phyloP scores from a whole-genome alignment of 2,113 vertebrate species.

The Pelmatolapia mariae region DNA sequence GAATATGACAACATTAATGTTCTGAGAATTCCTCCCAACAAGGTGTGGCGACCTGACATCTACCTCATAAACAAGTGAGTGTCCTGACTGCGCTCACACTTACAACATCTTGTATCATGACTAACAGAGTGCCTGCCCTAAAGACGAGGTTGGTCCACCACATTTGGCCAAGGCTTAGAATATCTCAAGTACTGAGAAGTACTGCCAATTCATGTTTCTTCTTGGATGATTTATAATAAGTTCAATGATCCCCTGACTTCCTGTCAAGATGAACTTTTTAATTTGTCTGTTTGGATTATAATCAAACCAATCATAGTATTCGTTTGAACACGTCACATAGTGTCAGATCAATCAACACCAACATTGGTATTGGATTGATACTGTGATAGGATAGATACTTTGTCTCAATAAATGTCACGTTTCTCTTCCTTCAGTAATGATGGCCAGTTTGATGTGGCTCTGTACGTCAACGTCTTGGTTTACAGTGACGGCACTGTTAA shows the following conservation, averaged over 20 bases:
- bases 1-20: slow-evolving; percentile 75
- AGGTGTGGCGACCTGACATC: slow-evolving; percentile 86
- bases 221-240: neutral
- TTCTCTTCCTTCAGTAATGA: slow-evolving; percentile 74
- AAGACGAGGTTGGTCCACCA: neutral
- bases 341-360: neutral
- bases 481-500: slow-evolving; percentile 72
- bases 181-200: neutral
- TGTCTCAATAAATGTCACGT: neutral
- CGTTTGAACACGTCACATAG: accelerated
- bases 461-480: slow-evolving; percentile 81
- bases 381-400: neutral
- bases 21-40: slow-evolving; percentile 69
- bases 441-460: slow-evolving; percentile 81
- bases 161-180: neutral
- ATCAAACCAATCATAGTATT: neutral
- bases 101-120: neutral
- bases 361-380: neutral
- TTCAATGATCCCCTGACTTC: neutral
- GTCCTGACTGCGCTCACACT: neutral
- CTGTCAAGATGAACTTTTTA: neutral
- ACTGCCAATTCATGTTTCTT: neutral
- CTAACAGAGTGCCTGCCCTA: neutral
- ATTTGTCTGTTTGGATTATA: neutral
- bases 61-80: slow-evolving; percentile 88